Percentiles rank a stretch among this genome's conserved stretches.
Conservation (phyloP, 2,113 vertebrate species). For the Lynx canadensis region DNA sequence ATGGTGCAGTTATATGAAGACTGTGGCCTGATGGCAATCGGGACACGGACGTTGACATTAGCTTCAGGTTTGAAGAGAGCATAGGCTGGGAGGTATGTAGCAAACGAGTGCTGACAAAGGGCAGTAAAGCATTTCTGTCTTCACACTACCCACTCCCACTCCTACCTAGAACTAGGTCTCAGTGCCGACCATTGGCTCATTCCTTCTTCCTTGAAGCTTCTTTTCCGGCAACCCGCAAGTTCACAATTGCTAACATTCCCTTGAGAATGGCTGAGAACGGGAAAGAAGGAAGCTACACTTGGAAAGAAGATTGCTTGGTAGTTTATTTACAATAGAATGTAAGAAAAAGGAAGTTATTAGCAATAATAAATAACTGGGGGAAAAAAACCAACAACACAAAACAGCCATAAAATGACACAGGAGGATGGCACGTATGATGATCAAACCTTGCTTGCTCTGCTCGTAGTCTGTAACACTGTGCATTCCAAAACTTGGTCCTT, state of each 20-base stretch:
- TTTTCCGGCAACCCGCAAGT: not conserved
- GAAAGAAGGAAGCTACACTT: slow-evolving; percentile 61
- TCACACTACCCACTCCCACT: not conserved
- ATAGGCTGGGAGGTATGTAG: not conserved
- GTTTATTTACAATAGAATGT: slow-evolving; percentile 91
- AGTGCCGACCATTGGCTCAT: rapidly evolving
- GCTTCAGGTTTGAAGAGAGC: not conserved
- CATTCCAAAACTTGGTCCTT: slow-evolving; percentile 82
- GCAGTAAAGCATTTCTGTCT: not conserved
- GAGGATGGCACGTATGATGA: slow-evolving; percentile 66
- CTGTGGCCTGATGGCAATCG: not conserved
- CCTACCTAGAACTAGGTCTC: not conserved
- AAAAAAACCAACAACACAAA: slow-evolving; percentile 42
- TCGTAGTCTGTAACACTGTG: slow-evolving; percentile 51
- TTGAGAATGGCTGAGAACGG: not conserved
- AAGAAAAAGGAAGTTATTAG: slow-evolving; percentile 87
- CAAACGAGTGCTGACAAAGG: not conserved
- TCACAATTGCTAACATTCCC: not conserved
- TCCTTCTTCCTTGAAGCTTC: not conserved
- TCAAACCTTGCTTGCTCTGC: slow-evolving; percentile 64
- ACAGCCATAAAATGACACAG: slow-evolving; percentile 78
- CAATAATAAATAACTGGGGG: slow-evolving; percentile 87
- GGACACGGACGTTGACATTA: too few relatives aligned
- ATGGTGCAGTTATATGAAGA: not conserved
- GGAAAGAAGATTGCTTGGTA: slow-evolving; percentile 87